These are phyloP conservation scores for Anhinga rufa DNA, from an alignment of 2,113 vertebrate genomes.

Conservation along the genomic window DNA sequence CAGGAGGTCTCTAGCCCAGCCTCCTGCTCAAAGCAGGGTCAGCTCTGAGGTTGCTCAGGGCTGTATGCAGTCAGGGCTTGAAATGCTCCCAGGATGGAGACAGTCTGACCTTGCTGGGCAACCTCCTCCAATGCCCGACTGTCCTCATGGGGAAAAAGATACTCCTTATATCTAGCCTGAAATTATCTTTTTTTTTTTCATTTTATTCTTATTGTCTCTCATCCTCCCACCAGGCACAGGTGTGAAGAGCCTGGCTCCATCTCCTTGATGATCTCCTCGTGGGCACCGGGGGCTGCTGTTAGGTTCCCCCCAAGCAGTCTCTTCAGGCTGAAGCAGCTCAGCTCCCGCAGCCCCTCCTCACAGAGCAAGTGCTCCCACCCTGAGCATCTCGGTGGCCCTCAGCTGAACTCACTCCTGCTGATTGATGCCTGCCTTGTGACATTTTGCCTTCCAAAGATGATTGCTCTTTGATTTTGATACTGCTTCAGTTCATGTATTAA, in stretches of 20 bases:
- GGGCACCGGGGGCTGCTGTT: neutral
- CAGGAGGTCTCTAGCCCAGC: neutral
- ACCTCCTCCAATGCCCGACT: neutral
- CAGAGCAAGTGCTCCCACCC: neutral
- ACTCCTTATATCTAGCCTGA: neutral
- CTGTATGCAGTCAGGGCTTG: neutral
- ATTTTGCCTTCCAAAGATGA: neutral
- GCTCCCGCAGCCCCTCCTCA: neutral
- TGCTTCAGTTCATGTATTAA: neutral
- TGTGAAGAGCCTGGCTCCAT: neutral
- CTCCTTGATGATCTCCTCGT: neutral
- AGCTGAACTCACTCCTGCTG: neutral
- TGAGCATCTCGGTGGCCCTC: neutral
- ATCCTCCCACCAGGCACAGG: neutral
- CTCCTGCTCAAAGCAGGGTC: neutral
- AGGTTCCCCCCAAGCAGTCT: no score
- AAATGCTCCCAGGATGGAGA: neutral
- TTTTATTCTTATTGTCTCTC: neutral
- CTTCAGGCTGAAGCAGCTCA: neutral
- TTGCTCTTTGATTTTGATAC: neutral
- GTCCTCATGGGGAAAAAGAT: neutral
- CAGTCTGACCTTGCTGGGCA: accelerated
- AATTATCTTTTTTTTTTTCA: neutral
- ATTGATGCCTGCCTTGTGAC: neutral
- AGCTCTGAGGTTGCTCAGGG: neutral